A percentile compares a stretch with the other conserved stretches of the same genome.
Conservation (phyloP, 2,113 vertebrate genomes). For the Synodontis membranacea region DNA sequence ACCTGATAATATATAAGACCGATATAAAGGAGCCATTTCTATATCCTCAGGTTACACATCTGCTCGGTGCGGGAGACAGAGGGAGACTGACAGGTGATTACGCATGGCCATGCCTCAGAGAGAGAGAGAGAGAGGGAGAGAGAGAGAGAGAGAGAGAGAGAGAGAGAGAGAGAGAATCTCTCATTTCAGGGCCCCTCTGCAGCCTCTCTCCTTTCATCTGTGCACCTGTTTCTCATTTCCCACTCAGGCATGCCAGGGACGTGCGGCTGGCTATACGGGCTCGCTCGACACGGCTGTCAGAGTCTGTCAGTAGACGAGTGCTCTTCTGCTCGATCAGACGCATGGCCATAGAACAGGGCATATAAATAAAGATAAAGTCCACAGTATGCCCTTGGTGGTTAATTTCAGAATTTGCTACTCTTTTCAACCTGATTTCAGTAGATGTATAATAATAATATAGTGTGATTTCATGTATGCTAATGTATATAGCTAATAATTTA, state of each 20-base stretch:
- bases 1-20: slow-evolving; percentile 39
- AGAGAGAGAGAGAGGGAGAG: slow-evolving; percentile 24
- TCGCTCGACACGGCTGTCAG: slow-evolving; percentile 54
- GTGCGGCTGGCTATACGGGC: slow-evolving; percentile 24
- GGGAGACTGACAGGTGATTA: slow-evolving; percentile 51
- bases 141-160: slow-evolving; percentile 17
- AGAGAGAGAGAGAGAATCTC: slow-evolving; percentile 29
- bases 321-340: slow-evolving; percentile 29
- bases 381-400: neutral
- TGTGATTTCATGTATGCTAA: neutral
- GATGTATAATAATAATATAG: neutral
- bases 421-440: neutral
- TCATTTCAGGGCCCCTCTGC: slow-evolving; percentile 50
- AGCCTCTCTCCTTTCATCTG: slow-evolving; percentile 56
- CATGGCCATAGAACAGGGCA: neutral
- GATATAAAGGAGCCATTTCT: slow-evolving; percentile 31
- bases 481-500: neutral
- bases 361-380: slow-evolving; percentile 21
- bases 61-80: slow-evolving; percentile 37
- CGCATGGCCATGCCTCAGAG: slow-evolving; percentile 29
- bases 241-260: slow-evolving; percentile 46
- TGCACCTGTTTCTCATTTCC: slow-evolving; percentile 62
- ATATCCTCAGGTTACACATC: slow-evolving; percentile 49
- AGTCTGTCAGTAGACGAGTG: slow-evolving; percentile 47
- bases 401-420: neutral